Evolutionary conservation across 2,797 vertebrate genomes (phyloP).

Genomic region (Sebastes melanostomus): DNA sequence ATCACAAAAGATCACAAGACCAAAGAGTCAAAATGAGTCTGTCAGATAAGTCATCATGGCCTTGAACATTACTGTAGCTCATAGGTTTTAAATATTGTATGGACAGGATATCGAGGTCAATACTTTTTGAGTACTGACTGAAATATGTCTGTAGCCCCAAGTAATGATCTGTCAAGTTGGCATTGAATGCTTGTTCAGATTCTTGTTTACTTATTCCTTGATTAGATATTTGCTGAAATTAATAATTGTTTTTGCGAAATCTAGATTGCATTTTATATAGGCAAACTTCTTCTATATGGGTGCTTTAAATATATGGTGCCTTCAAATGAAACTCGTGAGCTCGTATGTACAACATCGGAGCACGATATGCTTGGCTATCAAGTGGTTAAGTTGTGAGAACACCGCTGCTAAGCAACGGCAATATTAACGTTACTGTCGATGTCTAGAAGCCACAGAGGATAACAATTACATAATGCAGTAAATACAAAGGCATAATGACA

Average conservation of each 20-base stretch:
- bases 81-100: background rate
- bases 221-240: background rate
- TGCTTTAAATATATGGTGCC: background rate
- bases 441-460: no score
- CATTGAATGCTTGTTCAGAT: background rate
- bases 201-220: background rate
- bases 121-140: background rate
- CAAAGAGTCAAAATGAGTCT: background rate
- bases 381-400: no score
- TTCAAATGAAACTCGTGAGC: no score
- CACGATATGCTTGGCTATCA: no score
- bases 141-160: background rate
- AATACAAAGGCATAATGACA: no score
- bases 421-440: no score
- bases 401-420: no score
- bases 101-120: background rate
- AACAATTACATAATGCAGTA: no score
- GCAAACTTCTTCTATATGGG: background rate
- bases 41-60: background rate
- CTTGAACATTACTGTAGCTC: background rate
- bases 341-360: no score
- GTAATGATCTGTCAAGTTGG: background rate
- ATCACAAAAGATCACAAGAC: constrained; percentile 2
- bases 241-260: background rate
- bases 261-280: background rate